Evolutionary conservation across 2,888 invertebrate genomes (phyloP).

Genomic region (Troides aeacus): DNA sequence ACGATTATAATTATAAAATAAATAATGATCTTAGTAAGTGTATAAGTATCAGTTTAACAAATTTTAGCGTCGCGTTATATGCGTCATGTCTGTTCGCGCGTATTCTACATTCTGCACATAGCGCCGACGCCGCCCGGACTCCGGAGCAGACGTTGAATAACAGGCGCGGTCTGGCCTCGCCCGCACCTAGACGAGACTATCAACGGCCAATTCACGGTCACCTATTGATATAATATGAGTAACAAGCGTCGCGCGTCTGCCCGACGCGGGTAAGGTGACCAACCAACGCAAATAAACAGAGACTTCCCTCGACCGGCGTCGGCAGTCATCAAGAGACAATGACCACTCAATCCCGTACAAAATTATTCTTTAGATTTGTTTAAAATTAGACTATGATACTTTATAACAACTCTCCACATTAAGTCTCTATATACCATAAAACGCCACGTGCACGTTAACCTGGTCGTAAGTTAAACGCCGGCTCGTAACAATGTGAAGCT

Average conservation of each 20-base stretch:
- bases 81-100: constrained; percentile 2
- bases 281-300: not conserved
- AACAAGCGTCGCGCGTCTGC: constrained; percentile 20
- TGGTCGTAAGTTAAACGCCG: too few relatives aligned
- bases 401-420: too few relatives aligned
- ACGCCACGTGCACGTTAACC: too few relatives aligned
- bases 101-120: not conserved
- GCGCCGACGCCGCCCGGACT: not conserved
- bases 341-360: too few relatives aligned
- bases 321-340: too few relatives aligned
- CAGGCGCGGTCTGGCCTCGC: constrained; percentile 22
- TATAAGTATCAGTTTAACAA: not conserved
- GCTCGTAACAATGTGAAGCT: too few relatives aligned
- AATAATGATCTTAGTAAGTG: not conserved
- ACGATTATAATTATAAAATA: not conserved
- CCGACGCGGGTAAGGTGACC: constrained; percentile 9
- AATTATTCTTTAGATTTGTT: too few relatives aligned
- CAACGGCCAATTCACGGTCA: constrained; percentile 29
- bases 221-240: constrained; percentile 29
- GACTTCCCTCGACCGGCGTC: not conserved
- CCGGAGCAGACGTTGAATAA: constrained; percentile 22
- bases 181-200: constrained; percentile 22
- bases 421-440: too few relatives aligned
- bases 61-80: not conserved
- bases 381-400: too few relatives aligned